Percentiles rank a stretch among this genome's conserved stretches.
Evolutionary conservation across 2,797 vertebrate species (phyloP).

Genomic region (Gambelia wislizenii): DNA sequence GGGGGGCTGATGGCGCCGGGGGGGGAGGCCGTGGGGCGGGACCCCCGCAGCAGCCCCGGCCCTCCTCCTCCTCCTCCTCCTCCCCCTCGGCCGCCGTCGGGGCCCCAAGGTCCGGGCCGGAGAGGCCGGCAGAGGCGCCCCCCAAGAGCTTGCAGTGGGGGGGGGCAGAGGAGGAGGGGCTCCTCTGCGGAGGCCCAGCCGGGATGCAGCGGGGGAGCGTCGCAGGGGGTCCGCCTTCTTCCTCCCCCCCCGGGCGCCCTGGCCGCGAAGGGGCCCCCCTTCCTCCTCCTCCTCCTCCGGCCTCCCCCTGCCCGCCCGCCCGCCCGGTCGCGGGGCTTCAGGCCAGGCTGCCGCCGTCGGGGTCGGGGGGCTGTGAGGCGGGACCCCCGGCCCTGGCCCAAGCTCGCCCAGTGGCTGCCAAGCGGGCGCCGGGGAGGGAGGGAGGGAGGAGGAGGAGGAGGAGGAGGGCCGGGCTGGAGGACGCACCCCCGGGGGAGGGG

Average conservation of each 20-base stretch:
- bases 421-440: no score
- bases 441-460: conserved; percentile 33
- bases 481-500: neutral
- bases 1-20: neutral
- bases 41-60: no score
- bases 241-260: neutral
- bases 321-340: neutral
- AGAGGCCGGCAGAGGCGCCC: no score
- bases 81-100: neutral
- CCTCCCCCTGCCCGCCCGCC: neutral
- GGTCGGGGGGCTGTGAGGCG: no score
- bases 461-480: neutral
- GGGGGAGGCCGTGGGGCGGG: no score
- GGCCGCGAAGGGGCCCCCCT: neutral
- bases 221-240: neutral
- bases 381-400: no score
- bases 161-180: no score
- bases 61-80: no score
- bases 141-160: no score
- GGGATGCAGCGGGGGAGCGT: neutral
- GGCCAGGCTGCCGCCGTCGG: neutral
- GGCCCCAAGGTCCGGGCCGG: no score
- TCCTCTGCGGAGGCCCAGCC: neutral
- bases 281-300: accelerated
- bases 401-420: no score